phyloP scores from a whole-genome alignment of 2,113 vertebrate genomes.

The Chaenogobius annularis region DNA sequence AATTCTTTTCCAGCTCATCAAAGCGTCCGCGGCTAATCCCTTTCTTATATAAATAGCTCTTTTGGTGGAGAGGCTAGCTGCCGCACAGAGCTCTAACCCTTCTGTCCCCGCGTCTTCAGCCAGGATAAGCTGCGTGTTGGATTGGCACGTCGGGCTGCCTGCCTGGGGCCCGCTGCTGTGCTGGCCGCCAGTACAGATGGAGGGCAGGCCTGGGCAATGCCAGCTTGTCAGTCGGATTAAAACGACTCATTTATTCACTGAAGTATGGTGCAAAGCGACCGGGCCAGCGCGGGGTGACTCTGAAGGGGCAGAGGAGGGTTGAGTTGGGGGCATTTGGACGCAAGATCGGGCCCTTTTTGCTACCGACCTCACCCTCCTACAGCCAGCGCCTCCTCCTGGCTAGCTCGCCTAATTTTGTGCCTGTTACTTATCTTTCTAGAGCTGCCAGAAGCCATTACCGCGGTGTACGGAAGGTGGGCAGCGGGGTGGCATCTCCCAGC shows the following conservation, averaged over 20 bases:
- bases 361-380: conserved; percentile 64
- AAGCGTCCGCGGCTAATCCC: conserved; percentile 80
- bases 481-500: conserved; percentile 91
- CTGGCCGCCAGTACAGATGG: conserved; percentile 96
- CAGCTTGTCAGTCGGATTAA: conserved; percentile 99
- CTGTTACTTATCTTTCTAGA: conserved; percentile 74
- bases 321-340: conserved; percentile 70
- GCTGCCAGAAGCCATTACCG: conserved; percentile 99
- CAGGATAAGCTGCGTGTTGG: conserved; percentile 84
- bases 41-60: conserved; percentile 87
- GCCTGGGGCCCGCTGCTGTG: conserved; percentile 81
- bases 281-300: conserved; percentile 82
- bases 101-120: conserved; percentile 84
- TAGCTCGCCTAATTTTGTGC: conserved; percentile 73
- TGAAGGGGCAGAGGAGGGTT: conserved; percentile 63
- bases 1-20: conserved; percentile 77
- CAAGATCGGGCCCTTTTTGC: conserved; percentile 64
- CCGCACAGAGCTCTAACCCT: conserved; percentile 80
- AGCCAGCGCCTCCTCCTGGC: conserved; percentile 67
- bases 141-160: conserved; percentile 80
- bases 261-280: conserved; percentile 96
- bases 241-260: conserved; percentile 99
- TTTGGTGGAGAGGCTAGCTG: conserved; percentile 79
- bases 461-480: conserved; percentile 93
- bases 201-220: conserved; percentile 96